Conservation (phyloP, 2,113 vertebrate genomes). For the Toxotes chatareus region DNA sequence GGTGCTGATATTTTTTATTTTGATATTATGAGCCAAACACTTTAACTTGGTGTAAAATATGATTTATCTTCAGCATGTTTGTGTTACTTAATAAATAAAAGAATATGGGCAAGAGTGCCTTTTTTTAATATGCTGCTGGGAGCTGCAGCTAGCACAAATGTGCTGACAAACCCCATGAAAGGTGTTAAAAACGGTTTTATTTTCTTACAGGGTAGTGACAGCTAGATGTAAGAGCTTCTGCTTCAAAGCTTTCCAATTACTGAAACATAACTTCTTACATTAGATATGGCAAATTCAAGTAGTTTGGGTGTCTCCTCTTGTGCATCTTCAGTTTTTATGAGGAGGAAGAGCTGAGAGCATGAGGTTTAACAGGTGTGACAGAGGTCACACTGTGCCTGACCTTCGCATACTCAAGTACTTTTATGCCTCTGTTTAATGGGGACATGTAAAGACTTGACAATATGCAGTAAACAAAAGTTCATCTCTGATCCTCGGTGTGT, state of each 20-base stretch:
- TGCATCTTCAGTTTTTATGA: constrained; percentile 39
- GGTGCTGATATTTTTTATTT: constrained; percentile 1
- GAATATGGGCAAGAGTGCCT: neutral
- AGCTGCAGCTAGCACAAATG: constrained; percentile 35
- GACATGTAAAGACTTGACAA: constrained; percentile 15
- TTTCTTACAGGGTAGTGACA: constrained; percentile 49
- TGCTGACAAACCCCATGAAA: constrained; percentile 50
- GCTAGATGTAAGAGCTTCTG: constrained; percentile 32
- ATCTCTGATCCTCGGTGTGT: constrained; percentile 21
- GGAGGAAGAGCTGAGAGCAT: constrained; percentile 9
- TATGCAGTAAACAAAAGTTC: constrained; percentile 27
- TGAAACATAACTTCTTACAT: constrained; percentile 34
- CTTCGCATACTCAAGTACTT: constrained; percentile 23
- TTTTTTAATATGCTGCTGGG: neutral
- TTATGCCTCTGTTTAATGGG: constrained; percentile 44
- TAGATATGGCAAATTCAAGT: constrained; percentile 37
- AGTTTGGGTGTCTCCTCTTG: neutral
- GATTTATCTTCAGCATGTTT: constrained; percentile 6
- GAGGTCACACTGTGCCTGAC: constrained; percentile 33
- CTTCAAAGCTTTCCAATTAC: constrained; percentile 53
- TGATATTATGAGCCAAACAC: neutral
- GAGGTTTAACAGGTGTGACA: constrained; percentile 63
- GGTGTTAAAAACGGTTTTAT: constrained; percentile 45
- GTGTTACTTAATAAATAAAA: constrained; percentile 18
- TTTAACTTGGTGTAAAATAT: constrained; percentile 11